Base-by-base conservation (phyloP, 2,797 vertebrate genomes). In the Valencia hispanica region DNA sequence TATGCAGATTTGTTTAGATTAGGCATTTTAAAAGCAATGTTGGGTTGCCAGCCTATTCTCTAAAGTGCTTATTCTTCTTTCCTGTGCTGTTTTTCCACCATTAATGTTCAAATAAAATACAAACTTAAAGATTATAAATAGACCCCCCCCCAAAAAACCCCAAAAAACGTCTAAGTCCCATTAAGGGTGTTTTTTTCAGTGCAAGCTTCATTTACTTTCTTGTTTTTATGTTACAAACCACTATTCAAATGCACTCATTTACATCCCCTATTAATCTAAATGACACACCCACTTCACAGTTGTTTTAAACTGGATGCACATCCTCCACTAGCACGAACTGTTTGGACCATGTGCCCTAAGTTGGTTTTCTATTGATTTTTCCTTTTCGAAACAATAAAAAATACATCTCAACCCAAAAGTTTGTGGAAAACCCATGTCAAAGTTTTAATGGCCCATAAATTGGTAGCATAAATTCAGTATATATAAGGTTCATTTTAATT, bases 21-120 rank as follows among this genome's bases (percentile, higher is more conserved):
- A 55, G n/a, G 22, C 41, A 66, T 63, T 34, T 63, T 63, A 10
- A 18, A 63, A 34, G 22, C 12, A 41, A 15, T n/a, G 22, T 14
- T n/a, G 36, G 22, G 63, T 66, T 14, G 12, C 63, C 25, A 41
- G 12, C 39, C 5, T 7, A 22, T 41, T 22, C 63, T 66, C 12
- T 5, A 66, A 25, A 66, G 25, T 25, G 20, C 11, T 22, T 14
- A 22, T 6, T 25, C 5, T n/a, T 0, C 41, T 66, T 25, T 66
- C 1, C 22, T n/a, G 25, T 66, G 36, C 36, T 41, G 22, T 18
- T 32, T 59, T 61, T 66, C 12, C 41, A 4, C 11, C 11, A 25
- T n/a, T n/a, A n/a, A 41, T n/a, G 22, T 41, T 66, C 22, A n/a
- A 66, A 66, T 72, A 78, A 18, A 75, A 74, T 75, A 22, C 10